Conservation (phyloP, 2,113 vertebrate species). For the Trematomus loennbergii region DNA sequence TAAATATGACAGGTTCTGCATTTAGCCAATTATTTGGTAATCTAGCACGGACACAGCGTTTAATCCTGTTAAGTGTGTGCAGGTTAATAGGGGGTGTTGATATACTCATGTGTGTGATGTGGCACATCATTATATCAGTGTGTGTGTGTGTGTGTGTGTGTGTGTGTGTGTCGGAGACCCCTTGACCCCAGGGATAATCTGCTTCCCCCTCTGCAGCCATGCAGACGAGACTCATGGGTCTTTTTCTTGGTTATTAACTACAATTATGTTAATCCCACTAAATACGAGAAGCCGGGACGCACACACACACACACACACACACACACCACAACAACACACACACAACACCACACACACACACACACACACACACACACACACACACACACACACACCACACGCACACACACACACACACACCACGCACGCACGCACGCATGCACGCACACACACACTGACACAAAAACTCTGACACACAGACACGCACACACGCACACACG, state of each 20-base stretch:
- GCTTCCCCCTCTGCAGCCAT: constrained; percentile 17
- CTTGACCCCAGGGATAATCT: constrained; percentile 27
- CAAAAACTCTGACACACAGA: too few relatives aligned
- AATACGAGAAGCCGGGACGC: constrained; percentile 3
- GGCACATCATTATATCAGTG: constrained; percentile 13
- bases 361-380: too few relatives aligned
- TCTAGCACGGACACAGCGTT: constrained; percentile 42
- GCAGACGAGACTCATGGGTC: constrained; percentile 20
- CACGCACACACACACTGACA: too few relatives aligned
- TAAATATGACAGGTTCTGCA: constrained; percentile 55
- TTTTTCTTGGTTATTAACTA: constrained; percentile 54
- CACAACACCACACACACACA: too few relatives aligned
- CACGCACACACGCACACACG: too few relatives aligned
- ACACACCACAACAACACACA: too few relatives aligned
- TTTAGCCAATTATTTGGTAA: constrained; percentile 50
- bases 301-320: too few relatives aligned
- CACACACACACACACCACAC: too few relatives aligned
- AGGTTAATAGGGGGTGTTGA: neutral
- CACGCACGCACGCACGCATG: too few relatives aligned
- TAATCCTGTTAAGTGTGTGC: constrained; percentile 28
- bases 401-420: too few relatives aligned
- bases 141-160: too few relatives aligned
- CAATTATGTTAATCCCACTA: constrained; percentile 65
- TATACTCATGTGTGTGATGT: neutral
- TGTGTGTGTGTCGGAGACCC: constrained; percentile 17